Evolutionary conservation across 2,113 vertebrate genomes (phyloP), one percentile per base, ranked within the genome.

Genomic region (Cyprinodon brontotheroides): DNA sequence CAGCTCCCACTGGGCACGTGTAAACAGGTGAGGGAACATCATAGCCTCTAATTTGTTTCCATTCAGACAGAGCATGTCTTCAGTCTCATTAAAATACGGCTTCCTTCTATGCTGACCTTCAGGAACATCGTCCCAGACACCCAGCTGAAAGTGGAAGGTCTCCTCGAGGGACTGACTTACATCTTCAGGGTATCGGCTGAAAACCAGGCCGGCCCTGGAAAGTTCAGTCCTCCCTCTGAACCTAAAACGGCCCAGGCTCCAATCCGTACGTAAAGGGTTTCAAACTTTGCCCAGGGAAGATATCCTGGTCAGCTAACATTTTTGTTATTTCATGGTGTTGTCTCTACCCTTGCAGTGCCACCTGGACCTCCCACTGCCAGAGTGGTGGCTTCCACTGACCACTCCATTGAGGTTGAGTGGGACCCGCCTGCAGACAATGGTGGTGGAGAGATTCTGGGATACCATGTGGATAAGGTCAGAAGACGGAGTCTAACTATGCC

Each of bases 151-250:
- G 98, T 94, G 61, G 96, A 96, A 57, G 97, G 97, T 73, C 93
- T 99, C 2, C 75, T 97, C 68, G 98, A 99, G 87, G 97, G 98
- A 12, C 85, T 98, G 76, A 99, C 97, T 2, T 99, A 99, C 37
- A 95, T 99, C 91, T 99, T 98, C 88, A 97, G 98, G 93, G 98
- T 98, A 3, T 97, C 96, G 82, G 98, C 98, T 45, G 98, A 99
- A 93, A 99, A 99, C 90, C 95, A 96, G 87, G 97, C 97, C 67
- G 98, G 98, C 29, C 96, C 95, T 68, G 98, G 98, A 78, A 98
- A 97, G 93, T 99, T 98, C 89, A 99, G 98, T 72, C 78, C 91
- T 29, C 98, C 98, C 9, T 99, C 98, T 62, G 98, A 99, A 80
- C 98, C 98, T 63, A 96, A 93, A 90, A 97, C 93, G 43, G 96